Evolutionary conservation across 2,888 invertebrate species (phyloP).

Genomic region (Pogonocherus hispidulus): DNA sequence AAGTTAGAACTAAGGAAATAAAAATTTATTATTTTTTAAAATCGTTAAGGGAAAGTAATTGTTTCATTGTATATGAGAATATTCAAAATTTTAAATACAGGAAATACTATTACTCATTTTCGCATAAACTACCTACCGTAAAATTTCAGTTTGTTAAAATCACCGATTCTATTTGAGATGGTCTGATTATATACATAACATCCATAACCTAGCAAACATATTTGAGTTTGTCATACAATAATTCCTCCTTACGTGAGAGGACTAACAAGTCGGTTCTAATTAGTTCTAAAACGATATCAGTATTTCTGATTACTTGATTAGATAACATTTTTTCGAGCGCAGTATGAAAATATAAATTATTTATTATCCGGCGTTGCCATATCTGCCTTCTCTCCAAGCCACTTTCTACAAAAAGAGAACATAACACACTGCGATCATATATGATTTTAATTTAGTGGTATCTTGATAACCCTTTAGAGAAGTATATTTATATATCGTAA

Average conservation of each 20-base stretch:
- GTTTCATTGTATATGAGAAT: too few species aligned
- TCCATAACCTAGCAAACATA: background rate
- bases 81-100: too few species aligned
- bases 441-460: too few species aligned
- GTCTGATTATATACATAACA: background rate
- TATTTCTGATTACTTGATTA: background rate
- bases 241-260: background rate
- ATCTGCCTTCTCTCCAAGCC: background rate
- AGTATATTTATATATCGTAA: background rate
- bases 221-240: background rate
- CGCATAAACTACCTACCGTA: too few species aligned
- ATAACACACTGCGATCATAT: background rate
- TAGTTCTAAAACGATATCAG: too few species aligned
- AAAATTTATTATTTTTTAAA: too few species aligned
- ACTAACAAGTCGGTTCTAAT: too few species aligned
- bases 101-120: too few species aligned
- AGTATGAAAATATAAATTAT: background rate
- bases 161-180: too few species aligned
- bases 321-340: background rate
- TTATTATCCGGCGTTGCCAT: background rate
- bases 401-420: background rate
- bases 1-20: too few species aligned
- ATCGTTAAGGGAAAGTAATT: too few species aligned
- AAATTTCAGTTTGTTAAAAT: too few species aligned
- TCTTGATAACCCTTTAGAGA: background rate